Evolutionary conservation across 2,113 vertebrate genomes (phyloP).

Genomic region (Pollachius pollachius): DNA sequence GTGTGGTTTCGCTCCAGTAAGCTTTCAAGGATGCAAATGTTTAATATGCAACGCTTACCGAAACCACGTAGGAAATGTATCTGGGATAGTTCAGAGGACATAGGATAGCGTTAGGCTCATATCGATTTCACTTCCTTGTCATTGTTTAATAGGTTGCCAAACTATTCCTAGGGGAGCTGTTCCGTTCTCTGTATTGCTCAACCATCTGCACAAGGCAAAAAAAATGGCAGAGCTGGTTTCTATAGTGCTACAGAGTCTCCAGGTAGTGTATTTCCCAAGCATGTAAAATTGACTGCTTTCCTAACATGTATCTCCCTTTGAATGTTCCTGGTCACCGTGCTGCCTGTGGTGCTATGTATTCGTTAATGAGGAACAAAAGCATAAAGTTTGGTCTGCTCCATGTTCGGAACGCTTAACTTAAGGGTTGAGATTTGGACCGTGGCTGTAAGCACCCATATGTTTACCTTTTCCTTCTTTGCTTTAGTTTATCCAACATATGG

Average conservation of each 20-base stretch:
- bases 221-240: too few relatives aligned
- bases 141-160: too few relatives aligned
- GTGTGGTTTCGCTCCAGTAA: background rate
- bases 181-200: background rate
- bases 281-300: background rate
- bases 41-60: background rate
- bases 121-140: background rate
- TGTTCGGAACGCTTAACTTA: too few relatives aligned
- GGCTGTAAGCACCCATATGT: too few relatives aligned
- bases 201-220: too few relatives aligned
- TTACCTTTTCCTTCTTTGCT: too few relatives aligned
- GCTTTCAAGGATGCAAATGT: background rate
- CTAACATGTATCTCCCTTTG: background rate
- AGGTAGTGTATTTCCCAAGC: background rate
- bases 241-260: background rate
- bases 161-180: background rate
- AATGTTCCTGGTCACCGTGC: background rate
- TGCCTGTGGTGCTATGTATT: constrained; percentile 24
- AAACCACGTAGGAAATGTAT: background rate
- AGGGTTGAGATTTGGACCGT: too few relatives aligned
- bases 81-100: background rate
- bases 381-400: constrained; percentile 10
- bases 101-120: background rate
- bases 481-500: too few relatives aligned
- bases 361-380: constrained; percentile 19